Conservation (phyloP, 2,888 invertebrate species). For the Dryocosmus kuriphilus region DNA sequence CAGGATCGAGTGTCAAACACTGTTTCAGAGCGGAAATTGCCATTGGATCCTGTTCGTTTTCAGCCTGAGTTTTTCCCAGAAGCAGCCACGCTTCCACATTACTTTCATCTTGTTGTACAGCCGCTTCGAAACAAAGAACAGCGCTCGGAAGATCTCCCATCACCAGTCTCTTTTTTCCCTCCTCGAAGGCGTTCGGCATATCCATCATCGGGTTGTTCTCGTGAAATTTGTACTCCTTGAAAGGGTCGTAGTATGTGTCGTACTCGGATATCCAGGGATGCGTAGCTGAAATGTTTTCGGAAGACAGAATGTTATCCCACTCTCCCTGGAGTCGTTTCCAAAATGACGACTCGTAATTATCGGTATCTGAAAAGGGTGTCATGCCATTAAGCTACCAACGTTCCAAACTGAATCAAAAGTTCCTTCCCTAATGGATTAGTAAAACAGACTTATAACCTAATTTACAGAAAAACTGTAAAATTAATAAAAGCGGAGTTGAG, state of each 20-base stretch:
- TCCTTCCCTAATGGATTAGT: background rate
- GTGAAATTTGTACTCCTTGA: constrained; percentile 88
- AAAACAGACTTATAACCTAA: background rate
- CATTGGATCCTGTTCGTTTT: constrained; percentile 97
- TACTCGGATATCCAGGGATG: constrained; percentile 87
- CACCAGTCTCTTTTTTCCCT: constrained; percentile 89
- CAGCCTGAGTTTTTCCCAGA: constrained; percentile 95
- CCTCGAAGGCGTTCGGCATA: constrained; percentile 87
- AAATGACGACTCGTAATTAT: constrained; percentile 76
- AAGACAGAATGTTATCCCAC: constrained; percentile 87
- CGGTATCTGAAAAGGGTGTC: constrained; percentile 72
- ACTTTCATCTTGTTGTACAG: constrained; percentile 89
- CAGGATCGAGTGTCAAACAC: constrained; percentile 88
- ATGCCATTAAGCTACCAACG: background rate
- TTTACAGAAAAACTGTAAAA: background rate
- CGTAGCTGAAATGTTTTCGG: constrained; percentile 78
- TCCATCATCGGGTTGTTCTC: constrained; percentile 92
- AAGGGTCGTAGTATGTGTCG: constrained; percentile 82
- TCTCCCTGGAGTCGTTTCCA: constrained; percentile 86
- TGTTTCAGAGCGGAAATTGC: constrained; percentile 95
- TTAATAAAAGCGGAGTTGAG: background rate
- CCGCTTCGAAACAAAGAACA: constrained; percentile 97
- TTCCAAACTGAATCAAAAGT: background rate
- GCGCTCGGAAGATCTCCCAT: constrained; percentile 97
- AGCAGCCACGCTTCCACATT: constrained; percentile 92